phyloP scores from a whole-genome alignment of 2,888 invertebrate species.

The Adelognathus sp. region DNA sequence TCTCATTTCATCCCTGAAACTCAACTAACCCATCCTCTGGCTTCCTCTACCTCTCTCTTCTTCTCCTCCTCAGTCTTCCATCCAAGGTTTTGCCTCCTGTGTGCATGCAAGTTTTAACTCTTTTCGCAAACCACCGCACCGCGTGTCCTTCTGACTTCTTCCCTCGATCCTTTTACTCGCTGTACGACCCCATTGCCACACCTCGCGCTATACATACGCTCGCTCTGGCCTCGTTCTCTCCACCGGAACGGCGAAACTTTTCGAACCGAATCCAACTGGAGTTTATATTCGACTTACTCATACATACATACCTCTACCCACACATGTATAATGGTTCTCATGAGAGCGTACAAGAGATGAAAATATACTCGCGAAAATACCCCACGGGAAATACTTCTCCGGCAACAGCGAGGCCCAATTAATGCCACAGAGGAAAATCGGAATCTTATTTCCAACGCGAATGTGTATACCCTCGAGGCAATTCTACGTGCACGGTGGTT shows the following conservation, averaged over 20 bases:
- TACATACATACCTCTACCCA: neutral
- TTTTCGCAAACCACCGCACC: slow-evolving; percentile 36
- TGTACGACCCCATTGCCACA: slow-evolving; percentile 33
- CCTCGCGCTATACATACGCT: slow-evolving; percentile 18
- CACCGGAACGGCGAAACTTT: slow-evolving; percentile 47
- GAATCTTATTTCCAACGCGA: slow-evolving; percentile 78
- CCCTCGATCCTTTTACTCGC: slow-evolving; percentile 37
- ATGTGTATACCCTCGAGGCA: slow-evolving; percentile 53
- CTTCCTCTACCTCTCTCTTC: neutral
- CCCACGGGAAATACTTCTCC: slow-evolving; percentile 79
- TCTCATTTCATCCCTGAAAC: slow-evolving; percentile 45
- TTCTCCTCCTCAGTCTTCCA: slow-evolving; percentile 24
- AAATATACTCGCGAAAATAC: slow-evolving; percentile 54
- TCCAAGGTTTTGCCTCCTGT: slow-evolving; percentile 30
- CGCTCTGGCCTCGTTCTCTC: slow-evolving; percentile 44
- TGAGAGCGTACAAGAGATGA: slow-evolving; percentile 24
- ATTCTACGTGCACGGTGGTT: slow-evolving; percentile 38
- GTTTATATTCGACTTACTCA: slow-evolving; percentile 20
- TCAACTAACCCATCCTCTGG: slow-evolving; percentile 36
- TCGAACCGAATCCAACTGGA: slow-evolving; percentile 44
- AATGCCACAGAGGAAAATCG: slow-evolving; percentile 76
- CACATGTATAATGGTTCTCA: neutral
- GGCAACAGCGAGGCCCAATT: slow-evolving; percentile 73
- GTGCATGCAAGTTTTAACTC: slow-evolving; percentile 43
- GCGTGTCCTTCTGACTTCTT: slow-evolving; percentile 17